Conservation (phyloP, 1,140 invertebrate genomes). For the Drosophila nikananu region DNA sequence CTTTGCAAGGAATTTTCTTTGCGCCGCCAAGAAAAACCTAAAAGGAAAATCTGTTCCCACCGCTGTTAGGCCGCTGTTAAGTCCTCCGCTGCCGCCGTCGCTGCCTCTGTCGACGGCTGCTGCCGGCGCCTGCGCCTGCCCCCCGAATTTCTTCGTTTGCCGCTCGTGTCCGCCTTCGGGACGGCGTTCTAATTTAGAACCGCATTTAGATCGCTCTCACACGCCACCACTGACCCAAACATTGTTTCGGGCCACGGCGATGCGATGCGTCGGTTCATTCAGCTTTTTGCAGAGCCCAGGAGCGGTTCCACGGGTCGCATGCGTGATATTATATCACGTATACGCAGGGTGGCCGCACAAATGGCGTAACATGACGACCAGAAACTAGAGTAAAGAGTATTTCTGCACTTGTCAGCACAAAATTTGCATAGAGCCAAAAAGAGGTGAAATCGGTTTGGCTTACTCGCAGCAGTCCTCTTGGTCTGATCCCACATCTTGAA, state of each 20-base stretch:
- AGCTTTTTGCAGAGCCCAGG: constrained; percentile 39
- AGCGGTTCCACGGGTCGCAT: constrained; percentile 47
- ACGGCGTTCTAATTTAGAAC: constrained; percentile 13
- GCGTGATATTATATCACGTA: constrained; percentile 13
- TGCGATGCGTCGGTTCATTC: constrained; percentile 40
- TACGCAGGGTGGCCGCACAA: constrained; percentile 8
- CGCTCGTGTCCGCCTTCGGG: constrained; percentile 15
- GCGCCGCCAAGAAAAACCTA: background rate
- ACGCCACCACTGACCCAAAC: too few species aligned
- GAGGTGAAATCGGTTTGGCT: constrained; percentile 10
- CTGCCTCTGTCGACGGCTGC: constrained; percentile 18
- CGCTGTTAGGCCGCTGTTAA: constrained; percentile 54
- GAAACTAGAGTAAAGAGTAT: constrained; percentile 31
- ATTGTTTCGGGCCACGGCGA: background rate
- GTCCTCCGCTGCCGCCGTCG: constrained; percentile 19
- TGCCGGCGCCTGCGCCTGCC: constrained; percentile 53
- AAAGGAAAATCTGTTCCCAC: constrained; percentile 47
- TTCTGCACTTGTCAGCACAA: constrained; percentile 65
- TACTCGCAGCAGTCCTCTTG: too few species aligned
- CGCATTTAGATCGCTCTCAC: background rate
- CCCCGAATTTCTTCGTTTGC: background rate
- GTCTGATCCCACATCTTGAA: too few species aligned
- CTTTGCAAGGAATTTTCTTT: constrained; percentile 23
- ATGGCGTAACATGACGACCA: constrained; percentile 13
- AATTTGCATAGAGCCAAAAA: constrained; percentile 35